These are phyloP conservation scores for Pipra filicauda DNA, from an alignment of 2,113 vertebrate genomes.

Conservation along the genomic window DNA sequence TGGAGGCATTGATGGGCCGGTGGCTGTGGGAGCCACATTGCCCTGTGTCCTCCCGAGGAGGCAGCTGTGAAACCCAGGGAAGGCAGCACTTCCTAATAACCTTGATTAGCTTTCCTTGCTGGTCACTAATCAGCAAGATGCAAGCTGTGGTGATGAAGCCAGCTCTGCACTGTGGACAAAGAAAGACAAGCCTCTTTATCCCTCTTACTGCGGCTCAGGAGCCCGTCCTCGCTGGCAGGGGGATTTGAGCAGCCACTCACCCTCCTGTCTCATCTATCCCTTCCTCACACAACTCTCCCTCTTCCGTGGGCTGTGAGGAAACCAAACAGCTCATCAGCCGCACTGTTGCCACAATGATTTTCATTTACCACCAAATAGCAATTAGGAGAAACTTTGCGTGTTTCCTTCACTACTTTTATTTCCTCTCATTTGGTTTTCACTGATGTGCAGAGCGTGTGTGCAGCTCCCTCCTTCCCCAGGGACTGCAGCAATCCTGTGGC, in stretches of 20 bases:
- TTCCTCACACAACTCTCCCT: not conserved
- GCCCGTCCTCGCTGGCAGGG: not conserved
- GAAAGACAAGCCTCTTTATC: not conserved
- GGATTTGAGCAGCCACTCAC: not conserved
- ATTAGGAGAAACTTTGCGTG: not conserved
- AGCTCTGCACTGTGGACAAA: not conserved
- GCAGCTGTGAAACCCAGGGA: not conserved
- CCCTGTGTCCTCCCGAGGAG: accelerated
- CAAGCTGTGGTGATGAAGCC: not conserved
- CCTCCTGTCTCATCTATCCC: not conserved
- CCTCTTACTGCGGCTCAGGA: not conserved
- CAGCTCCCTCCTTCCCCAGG: not conserved
- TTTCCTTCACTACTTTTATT: not conserved
- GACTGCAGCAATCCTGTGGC: accelerated
- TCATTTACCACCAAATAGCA: not conserved
- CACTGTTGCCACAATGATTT: not conserved
- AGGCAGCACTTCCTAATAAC: not conserved
- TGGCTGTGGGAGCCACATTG: accelerated
- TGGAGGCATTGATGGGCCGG: accelerated
- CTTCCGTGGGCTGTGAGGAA: accelerated
- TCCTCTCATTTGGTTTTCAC: not conserved
- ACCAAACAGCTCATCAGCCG: not conserved
- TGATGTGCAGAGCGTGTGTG: not conserved
- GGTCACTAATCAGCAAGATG: not conserved
- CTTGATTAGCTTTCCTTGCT: not conserved